phyloP scores from a whole-genome alignment of 2,113 vertebrate genomes.

The Tricholaema leucomelas region DNA sequence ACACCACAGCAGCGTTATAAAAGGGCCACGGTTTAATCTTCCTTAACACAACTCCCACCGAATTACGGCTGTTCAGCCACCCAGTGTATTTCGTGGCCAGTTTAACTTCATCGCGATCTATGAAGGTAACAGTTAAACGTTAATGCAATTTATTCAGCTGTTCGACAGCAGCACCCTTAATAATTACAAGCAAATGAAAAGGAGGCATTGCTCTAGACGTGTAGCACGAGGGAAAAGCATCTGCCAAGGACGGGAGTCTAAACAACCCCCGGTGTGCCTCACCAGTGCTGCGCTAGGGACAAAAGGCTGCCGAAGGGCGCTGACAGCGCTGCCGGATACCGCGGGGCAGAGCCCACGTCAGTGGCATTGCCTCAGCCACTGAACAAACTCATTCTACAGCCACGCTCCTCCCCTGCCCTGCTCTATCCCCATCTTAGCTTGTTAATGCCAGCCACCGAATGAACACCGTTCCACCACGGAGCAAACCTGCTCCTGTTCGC shows the following conservation, averaged over 20 bases:
- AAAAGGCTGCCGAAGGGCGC: conserved; percentile 60
- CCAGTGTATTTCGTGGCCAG: background rate
- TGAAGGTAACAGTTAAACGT: background rate
- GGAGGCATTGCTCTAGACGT: background rate
- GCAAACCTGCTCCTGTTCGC: background rate
- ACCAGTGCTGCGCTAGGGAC: conserved; percentile 11
- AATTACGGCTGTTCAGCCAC: background rate
- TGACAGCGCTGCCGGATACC: conserved; percentile 50
- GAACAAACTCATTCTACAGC: conserved; percentile 57
- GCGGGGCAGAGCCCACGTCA: conserved; percentile 63
- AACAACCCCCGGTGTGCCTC: background rate
- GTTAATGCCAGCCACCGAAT: background rate
- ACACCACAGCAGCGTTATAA: background rate
- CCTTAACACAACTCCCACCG: background rate
- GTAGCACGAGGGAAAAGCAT: background rate
- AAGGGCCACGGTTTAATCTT: background rate
- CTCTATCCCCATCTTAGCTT: background rate
- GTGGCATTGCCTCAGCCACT: conserved; percentile 52
- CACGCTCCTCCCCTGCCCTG: conserved; percentile 43
- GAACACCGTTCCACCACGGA: background rate
- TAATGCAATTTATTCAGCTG: background rate
- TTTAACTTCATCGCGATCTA: background rate
- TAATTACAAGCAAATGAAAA: background rate
- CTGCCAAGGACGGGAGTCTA: background rate
- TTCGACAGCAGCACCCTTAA: background rate